These are phyloP conservation scores for Autographa pulchrina DNA, from an alignment of 2,888 invertebrate genomes.

Conservation along the genomic window DNA sequence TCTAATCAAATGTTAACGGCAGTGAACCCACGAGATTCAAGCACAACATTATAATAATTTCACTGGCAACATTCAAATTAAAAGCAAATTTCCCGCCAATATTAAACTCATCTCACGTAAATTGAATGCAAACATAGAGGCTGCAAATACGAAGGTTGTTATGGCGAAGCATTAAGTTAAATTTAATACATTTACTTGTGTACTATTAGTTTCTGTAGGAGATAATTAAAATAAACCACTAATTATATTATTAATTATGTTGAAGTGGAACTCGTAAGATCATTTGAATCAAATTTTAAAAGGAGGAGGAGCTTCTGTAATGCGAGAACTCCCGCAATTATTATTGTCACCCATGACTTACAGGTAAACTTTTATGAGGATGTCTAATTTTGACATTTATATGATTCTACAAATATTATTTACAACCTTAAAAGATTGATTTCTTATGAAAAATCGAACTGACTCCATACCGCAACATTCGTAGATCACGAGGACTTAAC, in stretches of 20 bases:
- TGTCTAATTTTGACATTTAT: too few species aligned
- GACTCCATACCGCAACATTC: background rate
- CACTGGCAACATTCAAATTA: conserved; percentile 64
- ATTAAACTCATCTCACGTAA: conserved; percentile 58
- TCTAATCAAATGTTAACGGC: background rate
- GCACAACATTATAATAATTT: conserved; percentile 41
- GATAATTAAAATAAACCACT: background rate
- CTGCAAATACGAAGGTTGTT: conserved; percentile 46
- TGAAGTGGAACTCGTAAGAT: too few species aligned
- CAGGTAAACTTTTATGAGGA: too few species aligned
- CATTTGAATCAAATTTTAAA: too few species aligned
- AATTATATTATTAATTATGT: too few species aligned
- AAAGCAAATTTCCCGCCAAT: conserved; percentile 65
- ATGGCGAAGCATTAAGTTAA: conserved; percentile 45
- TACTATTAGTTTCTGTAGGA: background rate
- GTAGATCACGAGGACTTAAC: background rate
- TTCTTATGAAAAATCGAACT: background rate
- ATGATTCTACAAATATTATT: too few species aligned
- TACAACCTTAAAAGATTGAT: background rate
- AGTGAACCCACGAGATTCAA: conserved; percentile 12
- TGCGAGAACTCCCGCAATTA: too few species aligned
- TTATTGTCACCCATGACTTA: too few species aligned
- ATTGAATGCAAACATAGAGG: conserved; percentile 68
- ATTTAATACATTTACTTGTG: conserved; percentile 26
- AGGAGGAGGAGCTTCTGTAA: too few species aligned